Base-by-base conservation (phyloP, 2,888 invertebrate species). In the Ptilodon capucinus region DNA sequence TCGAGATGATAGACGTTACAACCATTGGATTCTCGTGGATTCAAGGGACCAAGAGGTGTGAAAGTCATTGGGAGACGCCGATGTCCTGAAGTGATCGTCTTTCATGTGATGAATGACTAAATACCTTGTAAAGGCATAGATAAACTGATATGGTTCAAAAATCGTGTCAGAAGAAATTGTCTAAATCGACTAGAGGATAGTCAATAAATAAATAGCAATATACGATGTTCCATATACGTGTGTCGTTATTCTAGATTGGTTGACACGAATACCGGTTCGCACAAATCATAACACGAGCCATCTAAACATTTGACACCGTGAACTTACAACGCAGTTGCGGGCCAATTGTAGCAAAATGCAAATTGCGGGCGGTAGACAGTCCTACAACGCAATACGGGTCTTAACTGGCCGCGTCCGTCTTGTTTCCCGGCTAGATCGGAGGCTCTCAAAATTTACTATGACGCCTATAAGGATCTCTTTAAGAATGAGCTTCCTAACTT, bases 331-430 rank as follows among this genome's bases (percentile, higher is more conserved):
- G 60, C 44, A 50, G 30, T 9, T 41, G 46, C 50, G 52, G 48
- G 62, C 49, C 66, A 66, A 66, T 64, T 66, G 62, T 66, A 58
- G 57, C 64, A 51, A 57, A 64, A 66, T 66, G 66, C 66, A 66
- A 66, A 66, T 66, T 66, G 64, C 46, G 60, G 50, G 16, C 43
- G 23, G 23, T 30, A 18, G 14, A 17, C 28, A n/a, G 17, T 30
- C 17, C 18, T 30, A 28, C 41, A 6, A 62, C 75, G 76, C 66
- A 73, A 71, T 70, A 71, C 66, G 63, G 68, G 72, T 62, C 75
- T 77, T 80, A 86, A 86, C 86, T 76, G 74, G 81, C 54, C 63
- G 69, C 84, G 84, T 86, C 86, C 86, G 85, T 82, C 77, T 77
- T 71, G 25, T 48, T 48, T 25, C 36, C 35, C 47, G 62, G 68